Base-by-base conservation (phyloP, 2,888 invertebrate genomes). In the Melinopterus prodromus region DNA sequence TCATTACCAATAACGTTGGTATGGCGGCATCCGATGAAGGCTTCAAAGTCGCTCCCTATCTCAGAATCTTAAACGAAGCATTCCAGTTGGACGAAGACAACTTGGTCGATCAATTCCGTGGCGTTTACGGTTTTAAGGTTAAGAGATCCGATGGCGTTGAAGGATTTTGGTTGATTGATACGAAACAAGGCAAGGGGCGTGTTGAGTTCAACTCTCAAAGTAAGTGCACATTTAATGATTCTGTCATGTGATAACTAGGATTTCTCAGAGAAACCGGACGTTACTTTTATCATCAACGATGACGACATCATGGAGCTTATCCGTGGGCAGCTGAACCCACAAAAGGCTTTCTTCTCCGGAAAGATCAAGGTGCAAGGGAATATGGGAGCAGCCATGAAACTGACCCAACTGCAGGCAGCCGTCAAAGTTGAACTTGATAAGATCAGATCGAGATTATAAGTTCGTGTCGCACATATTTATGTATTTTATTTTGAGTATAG, bases 301-400 rank as follows among this genome's bases (percentile, higher is more conserved):
- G 94, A 93, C 0, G 98, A 98, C 87, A 94, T 99, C 5, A 92
- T 95, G 5, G 96, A 97, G 84, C 91, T 99, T 78, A 95, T 99
- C 86, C 93, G 95, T 1, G 98, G 98, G 0, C 96, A 97, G 89
- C 90, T 99, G 81, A 98, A 98, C 88, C 97, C 97, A 0, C 98
- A 99, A 88, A 98, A 98, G 89, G 98, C 98, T 1, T 97, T 97
- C 90, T 97, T 97, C 92, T 96, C 98, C 89, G 99, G 99, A n/a
- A 99, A 99, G 90, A 93, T 97, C 79, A 99, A 98, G 90, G 95
- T 99, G 81, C 96, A 98, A 88, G 99, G 99, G 69, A 99, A 99
- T 88, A 97, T 99, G 95, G 98, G 97, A 0, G 90, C 98, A 71
- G 99, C 99, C 1, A 96, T 99, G 95, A 99, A 98, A 88, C 90